Evolutionary conservation across 1,140 invertebrate species (phyloP).

Genomic region (Vanessa tameamea): DNA sequence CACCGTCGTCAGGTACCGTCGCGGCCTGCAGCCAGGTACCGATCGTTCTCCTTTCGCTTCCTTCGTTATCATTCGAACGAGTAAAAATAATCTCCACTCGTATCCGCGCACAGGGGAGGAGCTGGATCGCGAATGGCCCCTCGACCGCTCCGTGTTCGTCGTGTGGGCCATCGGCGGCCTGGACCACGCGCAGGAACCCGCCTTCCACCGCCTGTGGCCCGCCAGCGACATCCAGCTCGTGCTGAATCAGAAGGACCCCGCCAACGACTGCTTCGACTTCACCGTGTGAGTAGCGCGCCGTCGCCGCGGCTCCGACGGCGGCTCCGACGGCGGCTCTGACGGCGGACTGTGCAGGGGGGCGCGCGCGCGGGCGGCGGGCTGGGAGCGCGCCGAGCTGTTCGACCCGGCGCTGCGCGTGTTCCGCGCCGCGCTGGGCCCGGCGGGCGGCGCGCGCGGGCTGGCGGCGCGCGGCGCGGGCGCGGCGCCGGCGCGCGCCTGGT

Average conservation of each 20-base stretch:
- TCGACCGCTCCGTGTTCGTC: conserved; percentile 85
- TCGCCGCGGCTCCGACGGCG: neutral
- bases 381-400: conserved; percentile 89
- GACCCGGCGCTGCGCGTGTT: conserved; percentile 89
- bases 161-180: conserved; percentile 93
- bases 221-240: conserved; percentile 85
- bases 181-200: conserved; percentile 89
- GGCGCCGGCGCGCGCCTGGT: conserved; percentile 86
- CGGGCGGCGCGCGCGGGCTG: conserved; percentile 54
- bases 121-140: conserved; percentile 88
- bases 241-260: conserved; percentile 83
- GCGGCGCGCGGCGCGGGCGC: conserved; percentile 74
- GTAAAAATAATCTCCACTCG: neutral
- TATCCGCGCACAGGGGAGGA: conserved; percentile 80
- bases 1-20: conserved; percentile 89
- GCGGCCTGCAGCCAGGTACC: conserved; percentile 85
- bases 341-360: neutral
- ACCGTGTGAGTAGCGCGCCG: conserved; percentile 69
- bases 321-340: neutral
- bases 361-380: conserved; percentile 62
- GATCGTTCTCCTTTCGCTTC: neutral
- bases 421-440: conserved; percentile 53
- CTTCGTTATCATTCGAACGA: neutral
- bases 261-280: conserved; percentile 87
- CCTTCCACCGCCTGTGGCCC: conserved; percentile 91